Evolutionary conservation across 2,797 vertebrate genomes (phyloP).

Genomic region (Mustela erminea): DNA sequence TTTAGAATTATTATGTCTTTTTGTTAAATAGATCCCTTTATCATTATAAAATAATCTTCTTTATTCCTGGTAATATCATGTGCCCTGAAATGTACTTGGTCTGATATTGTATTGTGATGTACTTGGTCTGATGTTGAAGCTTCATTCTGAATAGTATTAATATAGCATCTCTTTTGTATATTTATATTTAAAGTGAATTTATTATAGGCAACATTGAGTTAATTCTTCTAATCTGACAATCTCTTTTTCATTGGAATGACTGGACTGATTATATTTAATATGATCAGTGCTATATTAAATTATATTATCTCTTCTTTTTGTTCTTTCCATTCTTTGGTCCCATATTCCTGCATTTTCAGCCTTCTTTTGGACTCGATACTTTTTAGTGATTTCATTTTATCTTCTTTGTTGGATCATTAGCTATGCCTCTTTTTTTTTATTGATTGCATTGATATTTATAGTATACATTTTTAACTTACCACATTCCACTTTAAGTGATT

Average conservation of each 20-base stretch:
- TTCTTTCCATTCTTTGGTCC: not conserved
- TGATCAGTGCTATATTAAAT: not conserved
- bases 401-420: not conserved
- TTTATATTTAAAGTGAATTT: slow-evolving; percentile 25
- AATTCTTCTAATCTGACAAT: not conserved
- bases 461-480: not conserved
- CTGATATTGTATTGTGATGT: not conserved
- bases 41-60: not conserved
- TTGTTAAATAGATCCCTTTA: not conserved
- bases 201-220: not conserved
- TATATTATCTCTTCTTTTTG: not conserved
- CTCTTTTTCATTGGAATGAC: not conserved
- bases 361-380: not conserved
- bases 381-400: not conserved
- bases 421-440: not conserved
- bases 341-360: not conserved
- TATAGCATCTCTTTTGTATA: not conserved
- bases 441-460: not conserved
- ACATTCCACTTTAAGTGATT: not conserved
- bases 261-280: not conserved
- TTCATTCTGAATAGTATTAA: not conserved
- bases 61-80: not conserved
- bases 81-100: slow-evolving; percentile 8
- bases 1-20: not conserved
- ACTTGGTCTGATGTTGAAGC: not conserved